Percentiles rank a stretch among this genome's conserved stretches.
These are phyloP conservation scores for Urechis unicinctus DNA, from an alignment of 2,888 invertebrate genomes.

Conservation along the genomic window DNA sequence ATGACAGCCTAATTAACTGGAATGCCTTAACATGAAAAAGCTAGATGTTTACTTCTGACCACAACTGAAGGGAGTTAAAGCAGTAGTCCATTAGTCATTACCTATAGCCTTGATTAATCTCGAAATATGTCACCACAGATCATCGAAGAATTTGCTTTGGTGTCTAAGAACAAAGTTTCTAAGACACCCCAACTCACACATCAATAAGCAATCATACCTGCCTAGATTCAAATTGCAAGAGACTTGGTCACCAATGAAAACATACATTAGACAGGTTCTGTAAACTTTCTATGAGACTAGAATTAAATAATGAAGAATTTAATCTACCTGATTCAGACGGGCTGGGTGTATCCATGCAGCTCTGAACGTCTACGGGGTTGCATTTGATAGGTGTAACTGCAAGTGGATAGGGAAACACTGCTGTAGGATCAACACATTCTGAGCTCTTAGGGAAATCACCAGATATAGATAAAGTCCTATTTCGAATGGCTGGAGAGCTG, in stretches of 20 bases:
- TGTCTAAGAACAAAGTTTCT: too few species aligned
- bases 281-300: too few species aligned
- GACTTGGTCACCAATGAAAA: neutral
- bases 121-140: too few species aligned
- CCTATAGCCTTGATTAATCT: too few species aligned
- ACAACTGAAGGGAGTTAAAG: too few species aligned
- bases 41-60: too few species aligned
- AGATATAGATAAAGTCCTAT: neutral
- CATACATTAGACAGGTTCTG: neutral
- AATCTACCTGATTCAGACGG: conserved; percentile 85
- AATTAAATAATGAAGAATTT: neutral
- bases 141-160: too few species aligned
- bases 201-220: too few species aligned
- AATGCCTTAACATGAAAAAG: too few species aligned
- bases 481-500: conserved; percentile 13
- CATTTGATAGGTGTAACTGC: conserved; percentile 17
- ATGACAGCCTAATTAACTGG: too few species aligned
- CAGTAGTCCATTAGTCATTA: too few species aligned
- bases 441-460: conserved; percentile 12
- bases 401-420: conserved; percentile 37
- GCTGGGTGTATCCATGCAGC: conserved; percentile 65
- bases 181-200: too few species aligned
- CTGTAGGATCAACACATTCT: conserved; percentile 38
- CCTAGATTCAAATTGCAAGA: neutral
- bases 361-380: conserved; percentile 54